Conservation (phyloP, 2,888 invertebrate species). For the Napeogenes sylphis region DNA sequence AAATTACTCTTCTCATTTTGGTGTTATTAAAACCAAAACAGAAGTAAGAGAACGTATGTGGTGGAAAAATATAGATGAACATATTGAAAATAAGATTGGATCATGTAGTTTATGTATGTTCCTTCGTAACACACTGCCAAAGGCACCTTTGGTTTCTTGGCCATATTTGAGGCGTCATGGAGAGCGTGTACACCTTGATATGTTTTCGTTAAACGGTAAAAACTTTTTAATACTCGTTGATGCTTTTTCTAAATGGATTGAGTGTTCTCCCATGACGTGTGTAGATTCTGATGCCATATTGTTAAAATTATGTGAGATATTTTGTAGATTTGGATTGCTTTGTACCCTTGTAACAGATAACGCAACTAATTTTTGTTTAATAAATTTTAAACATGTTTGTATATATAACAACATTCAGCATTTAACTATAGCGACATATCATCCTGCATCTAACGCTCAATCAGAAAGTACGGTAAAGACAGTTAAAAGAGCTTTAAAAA, state of each 20-base stretch:
- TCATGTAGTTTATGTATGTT: conserved; percentile 17
- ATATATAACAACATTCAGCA: conserved; percentile 20
- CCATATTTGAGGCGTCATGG: conserved; percentile 17
- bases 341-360: conserved; percentile 27
- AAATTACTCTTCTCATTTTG: conserved; percentile 23
- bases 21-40: conserved; percentile 27
- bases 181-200: conserved; percentile 20
- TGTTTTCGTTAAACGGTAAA: conserved; percentile 14
- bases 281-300: conserved; percentile 16
- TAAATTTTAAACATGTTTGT: conserved; percentile 20
- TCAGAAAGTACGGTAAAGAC: no score
- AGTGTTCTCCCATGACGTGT: conserved; percentile 21
- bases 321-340: conserved; percentile 21
- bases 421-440: no score
- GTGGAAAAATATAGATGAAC: conserved; percentile 24
- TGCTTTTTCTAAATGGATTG: conserved; percentile 21
- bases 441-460: no score
- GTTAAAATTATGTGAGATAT: conserved; percentile 16
- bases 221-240: conserved; percentile 22
- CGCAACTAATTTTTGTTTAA: conserved; percentile 21
- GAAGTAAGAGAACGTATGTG: conserved; percentile 23
- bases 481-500: no score
- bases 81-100: conserved; percentile 25
- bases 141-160: conserved; percentile 25
- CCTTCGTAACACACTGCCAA: conserved; percentile 18